Conservation (phyloP, 2,797 vertebrate species). For the Delichon dasypus region DNA sequence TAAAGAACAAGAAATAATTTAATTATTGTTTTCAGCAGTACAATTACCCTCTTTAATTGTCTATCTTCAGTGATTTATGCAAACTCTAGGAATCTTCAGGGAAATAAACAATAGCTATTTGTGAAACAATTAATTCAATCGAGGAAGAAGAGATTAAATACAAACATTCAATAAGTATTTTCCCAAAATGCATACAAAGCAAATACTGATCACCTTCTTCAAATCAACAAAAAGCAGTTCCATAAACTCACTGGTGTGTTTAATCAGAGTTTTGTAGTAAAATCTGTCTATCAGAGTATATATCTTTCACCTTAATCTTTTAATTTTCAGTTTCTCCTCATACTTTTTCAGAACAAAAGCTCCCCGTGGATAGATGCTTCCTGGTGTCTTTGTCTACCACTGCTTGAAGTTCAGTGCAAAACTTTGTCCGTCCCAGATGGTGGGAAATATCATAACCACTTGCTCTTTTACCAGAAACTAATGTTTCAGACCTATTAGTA, state of each 20-base stretch:
- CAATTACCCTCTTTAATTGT: conserved; percentile 43
- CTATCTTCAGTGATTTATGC: conserved; percentile 17
- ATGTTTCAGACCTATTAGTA: not conserved
- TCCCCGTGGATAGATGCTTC: not conserved
- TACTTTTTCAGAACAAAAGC: not conserved
- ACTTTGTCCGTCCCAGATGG: not conserved
- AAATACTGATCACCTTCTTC: not conserved
- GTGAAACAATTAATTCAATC: conserved; percentile 12
- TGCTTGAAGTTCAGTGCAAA: not conserved
- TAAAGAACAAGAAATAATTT: not conserved
- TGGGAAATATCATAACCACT: not conserved
- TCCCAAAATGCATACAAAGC: not conserved
- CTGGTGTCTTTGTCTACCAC: not conserved
- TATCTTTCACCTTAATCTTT: not conserved
- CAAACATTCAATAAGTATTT: not conserved
- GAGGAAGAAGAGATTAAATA: not conserved
- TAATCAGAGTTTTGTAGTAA: not conserved
- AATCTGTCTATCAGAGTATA: not conserved
- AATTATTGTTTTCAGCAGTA: conserved; percentile 54
- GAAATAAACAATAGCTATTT: conserved; percentile 32
- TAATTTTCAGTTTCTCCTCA: not conserved
- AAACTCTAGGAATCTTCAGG: conserved; percentile 16
- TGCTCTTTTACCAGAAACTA: not conserved
- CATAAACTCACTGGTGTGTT: not conserved
- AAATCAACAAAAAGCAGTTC: not conserved